Evolutionary conservation across 2,113 vertebrate species (phyloP).

Genomic region (Raja brachyura): DNA sequence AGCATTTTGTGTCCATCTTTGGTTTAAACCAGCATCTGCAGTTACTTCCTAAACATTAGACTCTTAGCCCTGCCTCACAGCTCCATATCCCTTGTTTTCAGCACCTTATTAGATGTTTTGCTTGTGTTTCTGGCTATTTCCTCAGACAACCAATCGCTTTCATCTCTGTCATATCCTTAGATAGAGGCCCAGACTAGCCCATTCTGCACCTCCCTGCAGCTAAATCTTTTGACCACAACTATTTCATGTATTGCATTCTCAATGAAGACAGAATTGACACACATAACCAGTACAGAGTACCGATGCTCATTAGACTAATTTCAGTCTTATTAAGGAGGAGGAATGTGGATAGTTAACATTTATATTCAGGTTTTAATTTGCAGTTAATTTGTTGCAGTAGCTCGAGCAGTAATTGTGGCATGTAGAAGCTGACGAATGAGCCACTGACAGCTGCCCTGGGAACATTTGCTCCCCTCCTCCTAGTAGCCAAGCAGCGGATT

Average conservation of each 20-base stretch:
- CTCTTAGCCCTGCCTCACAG: neutral
- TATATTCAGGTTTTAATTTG: conserved; percentile 32
- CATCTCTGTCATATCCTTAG: neutral
- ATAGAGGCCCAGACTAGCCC: neutral
- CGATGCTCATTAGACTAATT: neutral
- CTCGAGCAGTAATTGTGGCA: neutral
- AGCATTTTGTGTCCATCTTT: too few relatives aligned
- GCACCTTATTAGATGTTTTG: neutral
- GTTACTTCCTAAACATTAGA: too few relatives aligned
- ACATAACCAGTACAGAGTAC: neutral
- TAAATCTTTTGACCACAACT: neutral
- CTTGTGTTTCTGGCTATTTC: neutral
- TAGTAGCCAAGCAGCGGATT: too few relatives aligned
- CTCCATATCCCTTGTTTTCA: neutral
- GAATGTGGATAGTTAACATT: neutral
- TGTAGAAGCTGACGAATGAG: conserved; percentile 15
- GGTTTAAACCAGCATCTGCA: too few relatives aligned
- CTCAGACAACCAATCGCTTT: conserved; percentile 3
- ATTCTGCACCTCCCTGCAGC: neutral
- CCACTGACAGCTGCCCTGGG: neutral
- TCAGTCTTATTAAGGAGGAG: neutral
- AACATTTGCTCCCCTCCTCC: conserved; percentile 11
- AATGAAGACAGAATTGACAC: conserved; percentile 4
- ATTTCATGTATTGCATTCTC: neutral
- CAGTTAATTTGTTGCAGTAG: conserved; percentile 15